Percentiles rank a stretch among this genome's conserved stretches.
These are phyloP conservation scores for Leptinotarsa rubiginosa DNA, from an alignment of 2,888 invertebrate species.

Conservation along the genomic window DNA sequence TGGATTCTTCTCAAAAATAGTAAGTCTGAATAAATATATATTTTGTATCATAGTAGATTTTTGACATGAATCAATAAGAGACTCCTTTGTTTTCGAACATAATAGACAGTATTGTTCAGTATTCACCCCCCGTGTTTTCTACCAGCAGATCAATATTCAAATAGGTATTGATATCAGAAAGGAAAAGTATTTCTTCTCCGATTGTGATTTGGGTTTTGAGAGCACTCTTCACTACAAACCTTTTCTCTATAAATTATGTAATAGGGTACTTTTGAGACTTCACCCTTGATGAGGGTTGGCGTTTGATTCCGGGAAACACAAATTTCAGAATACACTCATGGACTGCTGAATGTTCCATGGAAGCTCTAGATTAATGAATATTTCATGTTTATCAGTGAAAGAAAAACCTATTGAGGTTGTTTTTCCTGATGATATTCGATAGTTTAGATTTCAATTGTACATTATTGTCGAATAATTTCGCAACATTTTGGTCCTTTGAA, in stretches of 20 bases:
- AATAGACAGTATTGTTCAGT: background rate
- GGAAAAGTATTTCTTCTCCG: background rate
- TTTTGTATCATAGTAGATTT: too few species aligned
- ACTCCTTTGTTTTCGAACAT: background rate
- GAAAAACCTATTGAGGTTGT: too few species aligned
- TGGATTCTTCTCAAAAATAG: too few species aligned
- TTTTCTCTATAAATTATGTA: slow-evolving; percentile 38
- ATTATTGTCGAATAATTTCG: too few species aligned
- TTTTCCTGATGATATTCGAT: background rate
- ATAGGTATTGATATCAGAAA: background rate
- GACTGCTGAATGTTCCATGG: slow-evolving; percentile 2
- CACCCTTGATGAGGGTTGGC: slow-evolving; percentile 39
- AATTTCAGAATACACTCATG: slow-evolving; percentile 5
- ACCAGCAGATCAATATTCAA: background rate
- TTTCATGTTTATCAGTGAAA: background rate
- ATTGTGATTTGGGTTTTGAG: slow-evolving; percentile 11
- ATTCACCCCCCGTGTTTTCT: background rate
- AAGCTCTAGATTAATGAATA: background rate
- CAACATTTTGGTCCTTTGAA: too few species aligned
- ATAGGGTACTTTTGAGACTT: slow-evolving; percentile 26
- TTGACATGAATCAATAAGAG: too few species aligned
- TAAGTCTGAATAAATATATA: too few species aligned
- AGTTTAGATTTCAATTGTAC: too few species aligned
- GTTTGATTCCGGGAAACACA: slow-evolving; percentile 22
- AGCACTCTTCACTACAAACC: slow-evolving; percentile 10